Conservation (phyloP, 2,797 vertebrate genomes). For the Mormyrus proboscirostris region DNA sequence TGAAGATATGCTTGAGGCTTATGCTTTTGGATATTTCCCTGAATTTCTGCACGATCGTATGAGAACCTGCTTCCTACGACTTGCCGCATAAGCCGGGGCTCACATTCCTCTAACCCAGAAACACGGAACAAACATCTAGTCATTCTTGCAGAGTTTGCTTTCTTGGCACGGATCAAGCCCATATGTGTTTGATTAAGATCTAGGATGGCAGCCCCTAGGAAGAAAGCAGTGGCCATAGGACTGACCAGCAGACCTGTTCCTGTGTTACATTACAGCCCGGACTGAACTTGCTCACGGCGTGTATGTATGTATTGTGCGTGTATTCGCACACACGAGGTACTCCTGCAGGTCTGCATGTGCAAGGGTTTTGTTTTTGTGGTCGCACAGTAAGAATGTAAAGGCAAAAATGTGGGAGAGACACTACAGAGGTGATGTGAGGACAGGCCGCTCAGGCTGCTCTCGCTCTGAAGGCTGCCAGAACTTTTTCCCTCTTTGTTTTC, state of each 20-base stretch:
- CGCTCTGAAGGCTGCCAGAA: constrained; percentile 26
- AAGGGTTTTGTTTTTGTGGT: not conserved
- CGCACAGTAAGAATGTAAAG: not conserved
- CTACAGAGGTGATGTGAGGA: constrained; percentile 9
- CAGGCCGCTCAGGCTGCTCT: not conserved
- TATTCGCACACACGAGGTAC: not conserved
- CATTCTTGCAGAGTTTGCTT: constrained; percentile 23
- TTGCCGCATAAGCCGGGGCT: not conserved
- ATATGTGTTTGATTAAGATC: constrained; percentile 51
- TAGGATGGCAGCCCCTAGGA: constrained; percentile 26
- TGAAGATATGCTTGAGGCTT: constrained; percentile 7
- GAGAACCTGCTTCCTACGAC: not conserved
- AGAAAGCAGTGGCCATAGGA: not conserved
- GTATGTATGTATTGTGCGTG: not conserved
- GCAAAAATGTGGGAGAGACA: not conserved
- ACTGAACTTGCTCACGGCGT: not conserved
- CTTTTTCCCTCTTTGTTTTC: constrained; percentile 33
- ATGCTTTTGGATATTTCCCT: constrained; percentile 9
- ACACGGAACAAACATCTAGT: constrained; percentile 12
- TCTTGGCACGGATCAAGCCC: constrained; percentile 39
- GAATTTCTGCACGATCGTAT: not conserved
- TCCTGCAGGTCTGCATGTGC: not conserved
- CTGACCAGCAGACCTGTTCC: not conserved
- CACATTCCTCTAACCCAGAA: not conserved
- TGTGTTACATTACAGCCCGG: not conserved